Evolutionary conservation across 2,797 vertebrate species (phyloP).

Genomic region (Sandelia bainsii): DNA sequence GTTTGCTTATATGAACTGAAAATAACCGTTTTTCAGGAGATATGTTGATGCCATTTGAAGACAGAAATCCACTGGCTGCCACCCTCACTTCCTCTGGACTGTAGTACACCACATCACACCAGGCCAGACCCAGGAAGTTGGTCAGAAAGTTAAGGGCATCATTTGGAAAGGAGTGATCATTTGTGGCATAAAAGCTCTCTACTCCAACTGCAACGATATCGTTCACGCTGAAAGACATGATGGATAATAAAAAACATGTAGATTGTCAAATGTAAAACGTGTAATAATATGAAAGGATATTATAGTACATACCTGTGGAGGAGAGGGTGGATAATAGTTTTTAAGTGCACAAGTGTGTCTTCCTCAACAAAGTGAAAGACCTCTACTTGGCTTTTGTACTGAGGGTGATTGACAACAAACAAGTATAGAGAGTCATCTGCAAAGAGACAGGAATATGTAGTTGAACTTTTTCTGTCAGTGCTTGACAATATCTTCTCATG

Average conservation of each 20-base stretch:
- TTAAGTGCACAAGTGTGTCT: conserved; percentile 85
- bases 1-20: background rate
- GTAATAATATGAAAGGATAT: background rate
- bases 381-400: conserved; percentile 87
- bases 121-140: conserved; percentile 73
- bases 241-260: background rate
- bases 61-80: conserved; percentile 83
- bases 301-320: conserved; percentile 82
- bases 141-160: conserved; percentile 39
- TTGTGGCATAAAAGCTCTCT: conserved; percentile 93
- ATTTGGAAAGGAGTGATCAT: conserved; percentile 84
- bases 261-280: background rate
- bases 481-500: background rate
- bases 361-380: conserved; percentile 87
- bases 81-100: conserved; percentile 88
- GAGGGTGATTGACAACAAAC: conserved; percentile 92
- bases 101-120: conserved; percentile 89
- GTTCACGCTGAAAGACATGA: conserved; percentile 85
- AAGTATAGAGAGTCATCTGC: conserved; percentile 88
- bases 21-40: conserved; percentile 88
- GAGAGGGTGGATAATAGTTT: conserved; percentile 88
- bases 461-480: background rate
- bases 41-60: conserved; percentile 90
- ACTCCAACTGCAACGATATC: conserved; percentile 89
- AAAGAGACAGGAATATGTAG: conserved; percentile 29